Evolutionary conservation across 2,888 invertebrate species (phyloP), one percentile per base, ranked within the genome.

Genomic region (Piscicola geometra): DNA sequence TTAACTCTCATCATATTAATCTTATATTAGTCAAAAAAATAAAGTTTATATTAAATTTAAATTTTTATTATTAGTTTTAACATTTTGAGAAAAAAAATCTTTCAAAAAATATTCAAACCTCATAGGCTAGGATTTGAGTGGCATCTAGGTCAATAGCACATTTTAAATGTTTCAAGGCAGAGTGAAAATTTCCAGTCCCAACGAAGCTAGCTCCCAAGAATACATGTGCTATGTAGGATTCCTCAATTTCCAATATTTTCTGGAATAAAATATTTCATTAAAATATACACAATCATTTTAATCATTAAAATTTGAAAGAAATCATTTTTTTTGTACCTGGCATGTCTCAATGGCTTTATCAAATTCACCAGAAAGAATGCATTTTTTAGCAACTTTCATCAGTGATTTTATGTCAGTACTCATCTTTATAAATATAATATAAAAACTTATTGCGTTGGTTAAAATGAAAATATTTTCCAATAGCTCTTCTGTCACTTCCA

Each of bases 401-500:
- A 56, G 60, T 56, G n/a, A 56, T 56, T 56, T 56, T 21, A 56
- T 25, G n/a, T 56, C n/a, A n/a, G n/a, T n/a, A n/a, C n/a, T n/a
- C n/a, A n/a, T n/a, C n/a, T n/a, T n/a, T n/a, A n/a, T n/a, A n/a
- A n/a, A n/a, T n/a, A n/a, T n/a, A n/a, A n/a, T n/a, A n/a, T n/a
- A n/a, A n/a, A n/a, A n/a, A n/a, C n/a, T n/a, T n/a, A n/a, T n/a
- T n/a, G n/a, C n/a, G n/a, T n/a, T n/a, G n/a, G n/a, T n/a, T n/a
- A n/a, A n/a, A n/a, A n/a, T n/a, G n/a, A n/a, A n/a, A n/a, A n/a
- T n/a, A n/a, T n/a, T n/a, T n/a, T n/a, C n/a, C n/a, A n/a, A n/a
- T n/a, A n/a, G n/a, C n/a, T n/a, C n/a, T n/a, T n/a, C n/a, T n/a
- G n/a, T n/a, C n/a, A n/a, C n/a, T n/a, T n/a, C n/a, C n/a, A n/a